Evolutionary conservation across 2,797 vertebrate species (phyloP), one percentile per base, ranked within the genome.

Genomic region (Hybognathus amarus): DNA sequence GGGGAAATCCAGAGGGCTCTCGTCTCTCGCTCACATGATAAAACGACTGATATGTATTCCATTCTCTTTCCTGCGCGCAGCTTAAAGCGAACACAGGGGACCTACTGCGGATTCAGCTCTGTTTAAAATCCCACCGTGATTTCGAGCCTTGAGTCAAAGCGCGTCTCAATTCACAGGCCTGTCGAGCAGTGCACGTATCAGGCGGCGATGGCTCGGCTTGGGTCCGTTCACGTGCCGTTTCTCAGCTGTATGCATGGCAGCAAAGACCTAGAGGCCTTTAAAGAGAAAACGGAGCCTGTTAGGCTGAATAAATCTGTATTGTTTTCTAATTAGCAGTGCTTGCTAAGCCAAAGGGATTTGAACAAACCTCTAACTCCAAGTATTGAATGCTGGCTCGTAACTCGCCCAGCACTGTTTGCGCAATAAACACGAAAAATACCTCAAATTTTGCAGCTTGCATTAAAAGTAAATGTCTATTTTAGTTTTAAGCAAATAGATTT

Each of bases 31-130:
- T 64, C 77, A n/a, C 69, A 77, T 68, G 77, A 85, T 83, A 79
- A 73, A 86, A 87, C n/a, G 40, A 33, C 76, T 75, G 83, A 85
- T 80, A 82, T 70, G 33, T 87, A 84, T 86, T 86, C 83, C 85
- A 84, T 79, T 83, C 82, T 52, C 56, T 30, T 47, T 71, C 56
- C 81, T 71, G 66, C 13, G n/a, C 18, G 56, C 40, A 30, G 67
- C 85, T 70, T 42, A 80, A 38, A 70, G 79, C 63, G 71, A 85
- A 50, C 59, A 82, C 74, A 18, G 42, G 70, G 64, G 82, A 61
- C 40, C 18, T 54, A 38, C 75, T 27, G 54, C 40, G 22, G 74
- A 85, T 74, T 85, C 87, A 15, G 68, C 66, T 36, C n/a, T 12
- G 4, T 78, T 86, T 27, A 79, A 76, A 83, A 74, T 42, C 59